Evolutionary conservation across 2,888 invertebrate genomes (phyloP), one percentile per base, ranked within the genome.

Genomic region (Cantharis nigra): DNA sequence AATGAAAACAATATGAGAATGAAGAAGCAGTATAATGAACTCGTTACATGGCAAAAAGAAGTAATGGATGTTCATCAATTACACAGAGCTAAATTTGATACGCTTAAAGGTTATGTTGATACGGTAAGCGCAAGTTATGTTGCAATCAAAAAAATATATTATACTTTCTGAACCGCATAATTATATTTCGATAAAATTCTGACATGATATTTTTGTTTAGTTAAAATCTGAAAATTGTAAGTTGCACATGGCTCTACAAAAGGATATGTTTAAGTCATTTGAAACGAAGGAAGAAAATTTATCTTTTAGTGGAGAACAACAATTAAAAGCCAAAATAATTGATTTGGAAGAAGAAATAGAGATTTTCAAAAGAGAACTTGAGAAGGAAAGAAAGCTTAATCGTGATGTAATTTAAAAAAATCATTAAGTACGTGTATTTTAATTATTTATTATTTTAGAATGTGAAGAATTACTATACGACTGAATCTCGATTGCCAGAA

Each of bases 51-150:
- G 88, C 93, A 93, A 82, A 91, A 92, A 64, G 93, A 93, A 79
- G 92, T 94, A 83, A 87, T 91, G 84, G 90, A 90, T 80, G 91
- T 93, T 0, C 92, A 93, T 78, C 88, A 90, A 69, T 85, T 90
- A 80, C 92, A 94, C 77, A 93, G 92, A 82, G 90, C 91, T 81
- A 94, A 94, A 87, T 93, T 94, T 86, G 89, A 90, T 13, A 92
- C 94, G 85, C 93, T 92, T 0, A 92, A 91, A 82, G 90, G 89
- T 13, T 87, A 92, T 69, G 91, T 94, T 67, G 90, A 91, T 76
- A 89, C 87, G 87, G 91, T 91, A 90, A 80, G 90, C n/a, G 5
- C n/a, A 49, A n/a, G 7, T 7, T n/a, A 11, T n/a, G 2, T 5
- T 5, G 10, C 11, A 30, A 11, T 30, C 11, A 30, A 5, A 20